Percentiles rank a stretch among this genome's conserved stretches.
These are phyloP conservation scores for Eristalinus aeneus DNA, from an alignment of 2,888 invertebrate species.

Conservation along the genomic window DNA sequence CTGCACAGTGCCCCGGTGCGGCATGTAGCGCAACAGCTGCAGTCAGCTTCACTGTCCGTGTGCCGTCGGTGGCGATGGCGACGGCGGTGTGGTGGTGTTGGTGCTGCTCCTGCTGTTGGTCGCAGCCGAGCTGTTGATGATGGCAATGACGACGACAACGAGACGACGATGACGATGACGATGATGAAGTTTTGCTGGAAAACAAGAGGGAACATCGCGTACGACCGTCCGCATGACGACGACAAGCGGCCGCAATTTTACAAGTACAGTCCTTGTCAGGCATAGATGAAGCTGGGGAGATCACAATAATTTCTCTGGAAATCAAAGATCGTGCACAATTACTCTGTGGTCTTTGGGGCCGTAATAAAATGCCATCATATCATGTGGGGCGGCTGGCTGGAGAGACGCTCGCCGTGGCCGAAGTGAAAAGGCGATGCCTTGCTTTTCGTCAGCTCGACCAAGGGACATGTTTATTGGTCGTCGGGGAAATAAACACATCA, in stretches of 20 bases:
- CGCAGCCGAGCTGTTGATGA: constrained; percentile 45
- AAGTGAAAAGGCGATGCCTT: constrained; percentile 26
- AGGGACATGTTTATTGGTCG: constrained; percentile 70
- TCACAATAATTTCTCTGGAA: constrained; percentile 69
- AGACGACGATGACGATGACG: constrained; percentile 30
- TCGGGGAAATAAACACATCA: constrained; percentile 71
- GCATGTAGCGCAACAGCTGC: constrained; percentile 7
- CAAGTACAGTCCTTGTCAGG: constrained; percentile 70
- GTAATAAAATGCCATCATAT: constrained; percentile 64
- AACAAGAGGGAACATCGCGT: constrained; percentile 63
- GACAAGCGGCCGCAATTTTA: constrained; percentile 56
- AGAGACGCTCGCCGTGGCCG: constrained; percentile 21
- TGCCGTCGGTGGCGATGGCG: background rate
- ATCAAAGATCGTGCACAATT: constrained; percentile 71
- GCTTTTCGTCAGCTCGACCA: constrained; percentile 69
- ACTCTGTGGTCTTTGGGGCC: constrained; percentile 65
- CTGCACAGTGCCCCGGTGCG: constrained; percentile 29
- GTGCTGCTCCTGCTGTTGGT: constrained; percentile 22
- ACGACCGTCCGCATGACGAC: constrained; percentile 37
- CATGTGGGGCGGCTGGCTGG: constrained; percentile 17
- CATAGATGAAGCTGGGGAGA: constrained; percentile 67
- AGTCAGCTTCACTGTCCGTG: background rate
- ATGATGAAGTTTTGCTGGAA: constrained; percentile 63
- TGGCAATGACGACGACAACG: constrained; percentile 39
- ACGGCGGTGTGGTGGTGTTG: background rate